Evolutionary conservation across 2,888 invertebrate species (phyloP).

Genomic region (Megastigmus dorsalis): DNA sequence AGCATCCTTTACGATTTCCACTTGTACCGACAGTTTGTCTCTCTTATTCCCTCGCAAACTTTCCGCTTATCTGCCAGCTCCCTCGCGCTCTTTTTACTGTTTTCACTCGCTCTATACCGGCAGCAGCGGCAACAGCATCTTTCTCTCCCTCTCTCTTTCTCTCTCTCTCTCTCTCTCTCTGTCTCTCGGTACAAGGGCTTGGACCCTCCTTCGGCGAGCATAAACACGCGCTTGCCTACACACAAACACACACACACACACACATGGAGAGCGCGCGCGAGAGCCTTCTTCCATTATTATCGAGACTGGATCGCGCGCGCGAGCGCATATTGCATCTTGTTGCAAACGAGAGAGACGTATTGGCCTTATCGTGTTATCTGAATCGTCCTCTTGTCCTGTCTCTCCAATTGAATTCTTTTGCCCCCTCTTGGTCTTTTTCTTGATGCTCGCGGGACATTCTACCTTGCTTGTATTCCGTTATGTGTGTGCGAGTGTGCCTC

Average conservation of each 20-base stretch:
- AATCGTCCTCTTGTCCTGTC: conserved; percentile 42
- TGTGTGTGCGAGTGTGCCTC: too few species aligned
- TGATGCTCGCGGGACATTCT: neutral
- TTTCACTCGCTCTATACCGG: conserved; percentile 44
- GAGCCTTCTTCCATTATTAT: conserved; percentile 68
- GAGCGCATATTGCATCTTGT: conserved; percentile 69
- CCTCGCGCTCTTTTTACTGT: conserved; percentile 44
- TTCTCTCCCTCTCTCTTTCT: neutral
- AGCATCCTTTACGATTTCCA: conserved; percentile 15
- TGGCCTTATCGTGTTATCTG: conserved; percentile 51
- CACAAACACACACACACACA: conserved; percentile 62
- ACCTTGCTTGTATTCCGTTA: too few species aligned
- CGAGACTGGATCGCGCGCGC: conserved; percentile 66
- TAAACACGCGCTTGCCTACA: conserved; percentile 65
- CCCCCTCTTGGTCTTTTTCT: neutral
- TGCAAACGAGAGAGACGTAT: conserved; percentile 52
- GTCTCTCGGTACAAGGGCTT: conserved; percentile 15
- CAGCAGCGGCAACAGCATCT: too few species aligned
- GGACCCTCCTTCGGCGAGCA: conserved; percentile 58
- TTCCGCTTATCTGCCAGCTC: conserved; percentile 28
- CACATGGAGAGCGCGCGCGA: conserved; percentile 62
- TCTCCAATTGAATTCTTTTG: conserved; percentile 53
- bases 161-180: neutral
- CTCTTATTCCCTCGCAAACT: conserved; percentile 11
- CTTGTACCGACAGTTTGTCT: conserved; percentile 14